A percentile compares a stretch with the other conserved stretches of the same genome.
Evolutionary conservation across 2,113 vertebrate genomes (phyloP).

Genomic region (Neolamprologus hecqui): DNA sequence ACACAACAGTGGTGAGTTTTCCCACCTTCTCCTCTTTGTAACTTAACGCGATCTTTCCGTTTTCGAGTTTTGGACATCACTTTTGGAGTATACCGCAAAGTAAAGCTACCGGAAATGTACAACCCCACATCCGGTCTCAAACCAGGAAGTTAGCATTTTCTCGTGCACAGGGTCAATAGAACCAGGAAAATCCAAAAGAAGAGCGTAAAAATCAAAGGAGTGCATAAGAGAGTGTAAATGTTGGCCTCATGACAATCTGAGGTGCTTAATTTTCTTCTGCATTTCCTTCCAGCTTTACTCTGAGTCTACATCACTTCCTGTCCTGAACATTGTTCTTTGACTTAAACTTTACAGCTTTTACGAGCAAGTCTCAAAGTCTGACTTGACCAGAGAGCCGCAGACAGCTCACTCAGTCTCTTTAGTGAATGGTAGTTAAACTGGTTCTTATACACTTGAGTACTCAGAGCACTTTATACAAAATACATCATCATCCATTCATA

Average conservation of each 20-base stretch:
- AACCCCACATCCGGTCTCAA: too few relatives aligned
- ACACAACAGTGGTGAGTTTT: too few relatives aligned
- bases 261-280: neutral
- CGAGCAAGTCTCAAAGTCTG: neutral
- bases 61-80: too few relatives aligned
- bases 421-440: fast-evolving
- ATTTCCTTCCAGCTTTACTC: neutral
- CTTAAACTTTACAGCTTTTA: neutral
- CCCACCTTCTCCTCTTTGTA: too few relatives aligned
- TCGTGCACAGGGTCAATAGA: neutral
- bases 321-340: fast-evolving
- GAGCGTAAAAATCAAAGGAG: fast-evolving
- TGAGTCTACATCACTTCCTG: neutral
- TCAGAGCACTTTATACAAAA: neutral
- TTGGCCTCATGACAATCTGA: neutral
- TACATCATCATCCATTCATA: neutral
- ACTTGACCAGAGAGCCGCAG: neutral
- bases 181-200: neutral
- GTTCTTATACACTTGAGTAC: neutral
- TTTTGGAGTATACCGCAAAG: too few relatives aligned
- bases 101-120: fast-evolving
- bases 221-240: neutral
- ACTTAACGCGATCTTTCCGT: too few relatives aligned
- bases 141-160: too few relatives aligned
- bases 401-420: neutral